phyloP scores from a whole-genome alignment of 2,888 invertebrate genomes.

The Cerceris ruficornis region DNA sequence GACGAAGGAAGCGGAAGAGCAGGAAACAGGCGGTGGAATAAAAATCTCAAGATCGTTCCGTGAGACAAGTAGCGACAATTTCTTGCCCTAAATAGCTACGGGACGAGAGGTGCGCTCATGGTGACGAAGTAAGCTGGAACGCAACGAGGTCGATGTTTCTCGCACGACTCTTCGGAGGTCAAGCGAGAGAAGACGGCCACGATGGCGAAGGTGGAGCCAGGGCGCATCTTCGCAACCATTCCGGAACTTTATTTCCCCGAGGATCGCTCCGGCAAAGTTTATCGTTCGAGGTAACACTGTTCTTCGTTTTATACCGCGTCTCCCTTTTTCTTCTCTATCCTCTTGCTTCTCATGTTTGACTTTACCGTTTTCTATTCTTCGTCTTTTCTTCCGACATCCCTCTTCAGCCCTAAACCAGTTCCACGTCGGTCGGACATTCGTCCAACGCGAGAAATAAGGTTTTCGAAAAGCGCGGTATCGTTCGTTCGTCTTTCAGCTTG shows the following conservation, averaged over 20 bases:
- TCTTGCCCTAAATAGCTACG: slow-evolving; percentile 20
- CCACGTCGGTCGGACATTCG: too few relatives aligned
- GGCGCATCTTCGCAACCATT: slow-evolving; percentile 59
- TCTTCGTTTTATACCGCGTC: slow-evolving; percentile 40
- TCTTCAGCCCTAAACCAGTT: neutral
- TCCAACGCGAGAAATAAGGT: too few relatives aligned
- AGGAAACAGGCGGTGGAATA: neutral
- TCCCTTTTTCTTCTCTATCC: slow-evolving; percentile 25
- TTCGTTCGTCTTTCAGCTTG: neutral
- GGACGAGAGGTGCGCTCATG: slow-evolving; percentile 4
- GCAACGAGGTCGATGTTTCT: slow-evolving; percentile 33
- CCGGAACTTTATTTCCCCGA: slow-evolving; percentile 76
- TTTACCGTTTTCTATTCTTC: neutral
- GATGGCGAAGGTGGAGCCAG: slow-evolving; percentile 45
- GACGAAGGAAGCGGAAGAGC: neutral
- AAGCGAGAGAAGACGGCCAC: slow-evolving; percentile 51
- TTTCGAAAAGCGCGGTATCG: slow-evolving; percentile 20
- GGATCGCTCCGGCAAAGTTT: slow-evolving; percentile 74
- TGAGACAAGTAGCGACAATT: neutral
- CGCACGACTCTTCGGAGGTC: slow-evolving; percentile 54
- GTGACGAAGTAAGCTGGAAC: slow-evolving; percentile 4
- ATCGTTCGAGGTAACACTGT: slow-evolving; percentile 69
- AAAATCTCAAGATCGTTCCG: slow-evolving; percentile 1
- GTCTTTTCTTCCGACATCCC: slow-evolving; percentile 1
- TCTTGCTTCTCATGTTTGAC: neutral